Conservation (phyloP, 2,113 vertebrate species). For the Chiloscyllium plagiosum region DNA sequence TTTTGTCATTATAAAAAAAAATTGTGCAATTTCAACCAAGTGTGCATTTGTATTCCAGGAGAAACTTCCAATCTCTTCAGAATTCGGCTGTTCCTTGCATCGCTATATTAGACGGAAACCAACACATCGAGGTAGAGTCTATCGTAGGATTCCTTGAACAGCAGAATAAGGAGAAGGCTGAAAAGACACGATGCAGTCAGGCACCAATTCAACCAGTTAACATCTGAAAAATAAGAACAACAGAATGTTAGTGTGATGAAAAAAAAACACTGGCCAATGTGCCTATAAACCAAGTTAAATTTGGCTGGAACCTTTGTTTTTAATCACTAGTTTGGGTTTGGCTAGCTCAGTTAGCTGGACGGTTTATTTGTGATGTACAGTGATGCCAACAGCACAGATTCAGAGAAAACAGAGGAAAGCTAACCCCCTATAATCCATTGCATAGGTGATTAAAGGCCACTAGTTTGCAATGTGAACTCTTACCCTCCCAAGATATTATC, state of each 20-base stretch:
- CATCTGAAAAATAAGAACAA: conserved; percentile 60
- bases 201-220: conserved; percentile 98
- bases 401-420: background rate
- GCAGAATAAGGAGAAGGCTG: conserved; percentile 85
- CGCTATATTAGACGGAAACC: conserved; percentile 70
- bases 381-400: too few relatives aligned
- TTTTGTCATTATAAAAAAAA: background rate
- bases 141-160: conserved; percentile 96
- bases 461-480: background rate
- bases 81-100: background rate
- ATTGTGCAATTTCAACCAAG: conserved; percentile 23
- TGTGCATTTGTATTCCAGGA: conserved; percentile 1
- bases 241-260: background rate
- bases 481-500: background rate
- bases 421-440: background rate
- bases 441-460: background rate
- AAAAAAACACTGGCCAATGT: background rate
- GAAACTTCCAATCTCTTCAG: background rate
- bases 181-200: conserved; percentile 87
- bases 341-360: too few relatives aligned
- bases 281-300: too few relatives aligned
- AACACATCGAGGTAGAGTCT: conserved; percentile 96
- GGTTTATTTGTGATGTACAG: too few relatives aligned
- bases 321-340: too few relatives aligned
- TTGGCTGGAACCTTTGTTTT: too few relatives aligned